Percentiles rank a stretch among this genome's conserved stretches.
Evolutionary conservation across 2,113 vertebrate species (phyloP).

Genomic region (Tragelaphus imberbis): DNA sequence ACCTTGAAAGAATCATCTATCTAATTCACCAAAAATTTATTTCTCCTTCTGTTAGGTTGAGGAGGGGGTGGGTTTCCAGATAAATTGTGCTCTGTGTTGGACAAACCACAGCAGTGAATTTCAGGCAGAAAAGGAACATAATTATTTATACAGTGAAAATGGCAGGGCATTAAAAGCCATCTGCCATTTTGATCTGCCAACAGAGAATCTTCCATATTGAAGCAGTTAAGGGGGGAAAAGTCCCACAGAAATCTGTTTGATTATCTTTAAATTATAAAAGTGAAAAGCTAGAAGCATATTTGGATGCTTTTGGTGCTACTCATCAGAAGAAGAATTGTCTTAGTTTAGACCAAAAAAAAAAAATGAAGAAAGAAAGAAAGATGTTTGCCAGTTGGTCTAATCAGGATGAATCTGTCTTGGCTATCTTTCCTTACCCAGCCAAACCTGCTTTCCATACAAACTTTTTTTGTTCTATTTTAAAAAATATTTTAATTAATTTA

Average conservation of each 20-base stretch:
- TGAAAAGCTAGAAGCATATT: conserved; percentile 30
- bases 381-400: background rate
- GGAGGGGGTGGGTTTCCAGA: background rate
- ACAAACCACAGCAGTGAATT: background rate
- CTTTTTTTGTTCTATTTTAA: background rate
- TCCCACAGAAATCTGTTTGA: conserved; percentile 47
- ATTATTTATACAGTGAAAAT: conserved; percentile 70
- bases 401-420: background rate
- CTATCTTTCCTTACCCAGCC: background rate
- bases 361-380: background rate
- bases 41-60: background rate
- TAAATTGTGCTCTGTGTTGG: background rate
- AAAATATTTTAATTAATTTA: background rate
- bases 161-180: conserved; percentile 65
- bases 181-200: conserved; percentile 70
- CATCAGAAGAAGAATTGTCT: background rate
- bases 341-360: background rate
- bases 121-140: conserved; percentile 60
- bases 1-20: background rate
- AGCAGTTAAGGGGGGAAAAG: conserved; percentile 50
- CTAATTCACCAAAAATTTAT: background rate
- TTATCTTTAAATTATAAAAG: conserved; percentile 47
- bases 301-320: background rate
- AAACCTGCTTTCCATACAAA: background rate
- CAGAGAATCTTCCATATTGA: conserved; percentile 47